phyloP scores from a whole-genome alignment of 35 echinoderm and acorn worm genomes.

The Patiria miniata region DNA sequence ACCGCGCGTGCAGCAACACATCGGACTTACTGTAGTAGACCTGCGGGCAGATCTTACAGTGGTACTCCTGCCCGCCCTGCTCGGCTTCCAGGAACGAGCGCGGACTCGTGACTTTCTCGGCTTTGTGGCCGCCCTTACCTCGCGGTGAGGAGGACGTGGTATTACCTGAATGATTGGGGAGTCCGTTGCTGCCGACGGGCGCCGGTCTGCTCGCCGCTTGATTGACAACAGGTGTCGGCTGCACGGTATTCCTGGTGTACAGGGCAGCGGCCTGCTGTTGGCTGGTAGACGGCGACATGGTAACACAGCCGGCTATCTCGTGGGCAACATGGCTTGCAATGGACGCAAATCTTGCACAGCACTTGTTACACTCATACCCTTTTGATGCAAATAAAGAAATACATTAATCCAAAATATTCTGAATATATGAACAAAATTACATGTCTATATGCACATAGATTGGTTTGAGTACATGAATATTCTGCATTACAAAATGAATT shows the following conservation, averaged over 20 bases:
- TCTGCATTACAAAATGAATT: too few relatives aligned
- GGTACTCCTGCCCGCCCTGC: slow-evolving; percentile 68
- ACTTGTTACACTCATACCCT: slow-evolving; percentile 13
- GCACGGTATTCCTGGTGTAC: not conserved
- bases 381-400: too few relatives aligned
- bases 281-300: not conserved
- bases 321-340: slow-evolving; percentile 20
- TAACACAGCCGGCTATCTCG: slow-evolving; percentile 7
- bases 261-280: not conserved
- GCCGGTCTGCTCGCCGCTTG: not conserved
- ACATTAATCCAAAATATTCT: too few relatives aligned
- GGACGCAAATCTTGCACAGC: not conserved
- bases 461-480: too few relatives aligned
- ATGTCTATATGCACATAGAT: too few relatives aligned
- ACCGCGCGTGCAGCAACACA: slow-evolving; percentile 78
- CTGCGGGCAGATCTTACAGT: slow-evolving; percentile 90
- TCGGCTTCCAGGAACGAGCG: slow-evolving; percentile 15
- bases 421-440: too few relatives aligned
- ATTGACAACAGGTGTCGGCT: not conserved
- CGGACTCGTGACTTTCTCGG: slow-evolving; percentile 2
- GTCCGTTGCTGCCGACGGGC: not conserved
- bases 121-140: not conserved
- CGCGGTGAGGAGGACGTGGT: not conserved
- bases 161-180: not conserved
- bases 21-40: slow-evolving; percentile 87